A percentile compares a stretch with the other conserved stretches of the same genome.
These are phyloP conservation scores for Epsilonema sp. DNA, from an alignment of 2,888 invertebrate species.

Conservation along the genomic window DNA sequence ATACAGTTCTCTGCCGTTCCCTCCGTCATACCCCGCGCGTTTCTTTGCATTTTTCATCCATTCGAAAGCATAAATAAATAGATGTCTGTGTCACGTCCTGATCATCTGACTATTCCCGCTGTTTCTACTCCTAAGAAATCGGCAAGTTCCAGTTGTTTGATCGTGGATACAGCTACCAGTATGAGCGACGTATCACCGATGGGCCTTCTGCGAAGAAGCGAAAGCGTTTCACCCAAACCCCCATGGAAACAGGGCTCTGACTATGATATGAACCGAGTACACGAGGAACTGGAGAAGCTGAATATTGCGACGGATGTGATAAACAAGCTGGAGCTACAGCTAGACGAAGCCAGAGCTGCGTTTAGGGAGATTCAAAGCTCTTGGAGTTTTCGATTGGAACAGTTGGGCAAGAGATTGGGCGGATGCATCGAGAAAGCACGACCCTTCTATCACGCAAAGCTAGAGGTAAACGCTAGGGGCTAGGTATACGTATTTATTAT, in stretches of 20 bases:
- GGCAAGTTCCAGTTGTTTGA: background rate
- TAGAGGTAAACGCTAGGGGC: conserved; percentile 11
- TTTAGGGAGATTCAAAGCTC: conserved; percentile 6
- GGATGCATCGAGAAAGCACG: conserved; percentile 22
- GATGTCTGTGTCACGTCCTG: no score
- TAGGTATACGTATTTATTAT: conserved; percentile 1
- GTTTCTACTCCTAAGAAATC: background rate
- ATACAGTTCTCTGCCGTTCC: no score
- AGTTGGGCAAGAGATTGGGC: conserved; percentile 23
- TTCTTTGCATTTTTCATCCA: no score
- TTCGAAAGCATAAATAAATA: no score
- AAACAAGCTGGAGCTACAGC: conserved; percentile 31
- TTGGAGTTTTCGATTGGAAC: conserved; percentile 14
- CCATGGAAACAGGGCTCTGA: background rate
- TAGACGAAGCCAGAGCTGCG: conserved; percentile 25
- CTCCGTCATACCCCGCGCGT: no score
- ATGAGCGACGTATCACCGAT: background rate
- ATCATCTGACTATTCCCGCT: background rate
- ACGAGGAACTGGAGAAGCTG: conserved; percentile 33
- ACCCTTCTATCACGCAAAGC: conserved; percentile 24
- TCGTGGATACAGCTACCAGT: background rate
- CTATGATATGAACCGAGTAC: conserved; percentile 19
- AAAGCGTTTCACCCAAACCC: background rate
- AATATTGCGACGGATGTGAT: conserved; percentile 34
- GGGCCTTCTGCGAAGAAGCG: background rate